Evolutionary conservation across 53 echinoderm and acorn worm species (phyloP).

Genomic region (Paracentrotus lividus): DNA sequence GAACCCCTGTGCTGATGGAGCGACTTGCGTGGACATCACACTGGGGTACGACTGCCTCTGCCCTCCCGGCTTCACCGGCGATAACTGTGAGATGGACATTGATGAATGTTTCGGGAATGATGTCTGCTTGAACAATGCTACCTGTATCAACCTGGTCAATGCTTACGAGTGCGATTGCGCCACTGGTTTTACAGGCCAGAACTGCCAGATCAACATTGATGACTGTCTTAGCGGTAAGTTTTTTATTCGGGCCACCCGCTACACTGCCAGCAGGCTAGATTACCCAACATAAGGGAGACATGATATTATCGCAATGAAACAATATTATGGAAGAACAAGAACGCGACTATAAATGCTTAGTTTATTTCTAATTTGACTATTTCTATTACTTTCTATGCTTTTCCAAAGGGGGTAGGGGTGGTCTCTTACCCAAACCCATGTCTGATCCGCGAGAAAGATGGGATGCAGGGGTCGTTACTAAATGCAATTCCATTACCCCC

Average conservation of each 20-base stretch:
- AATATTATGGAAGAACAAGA: too few relatives aligned
- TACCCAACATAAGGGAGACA: too few relatives aligned
- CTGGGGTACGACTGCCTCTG: constrained; percentile 5
- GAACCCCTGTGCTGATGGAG: constrained; percentile 37
- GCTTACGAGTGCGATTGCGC: constrained; percentile 39
- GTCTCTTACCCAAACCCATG: too few relatives aligned
- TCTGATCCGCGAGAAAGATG: too few relatives aligned
- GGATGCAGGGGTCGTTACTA: too few relatives aligned
- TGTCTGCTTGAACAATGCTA: constrained; percentile 45
- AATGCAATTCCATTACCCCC: too few relatives aligned
- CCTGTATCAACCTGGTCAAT: constrained; percentile 38
- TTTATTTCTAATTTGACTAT: too few relatives aligned
- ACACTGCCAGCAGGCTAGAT: too few relatives aligned
- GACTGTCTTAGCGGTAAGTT: constrained; percentile 17
- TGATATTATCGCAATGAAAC: too few relatives aligned
- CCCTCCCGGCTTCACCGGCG: constrained; percentile 44
- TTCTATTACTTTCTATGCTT: too few relatives aligned
- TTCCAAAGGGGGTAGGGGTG: too few relatives aligned
- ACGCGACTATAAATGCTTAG: too few relatives aligned
- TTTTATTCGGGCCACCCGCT: background rate
- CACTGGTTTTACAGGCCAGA: constrained; percentile 6
- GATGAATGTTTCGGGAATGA: constrained; percentile 44
- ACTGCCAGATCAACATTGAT: constrained; percentile 48
- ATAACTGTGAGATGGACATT: constrained; percentile 64
- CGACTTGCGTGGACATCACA: constrained; percentile 25